phyloP scores from a whole-genome alignment of 1,140 invertebrate species.

The Achroia grisella region DNA sequence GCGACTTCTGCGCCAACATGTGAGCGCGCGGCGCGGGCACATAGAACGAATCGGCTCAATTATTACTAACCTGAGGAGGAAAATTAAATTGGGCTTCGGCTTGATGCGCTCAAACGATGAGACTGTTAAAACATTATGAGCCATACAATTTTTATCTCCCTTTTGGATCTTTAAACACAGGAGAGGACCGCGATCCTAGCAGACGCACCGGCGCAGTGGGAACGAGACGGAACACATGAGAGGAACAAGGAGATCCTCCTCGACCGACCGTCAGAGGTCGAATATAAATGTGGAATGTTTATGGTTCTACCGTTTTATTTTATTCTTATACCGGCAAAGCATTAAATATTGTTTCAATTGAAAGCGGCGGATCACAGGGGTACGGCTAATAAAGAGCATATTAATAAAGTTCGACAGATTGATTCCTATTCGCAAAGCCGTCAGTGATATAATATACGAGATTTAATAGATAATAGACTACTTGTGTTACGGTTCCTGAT shows the following conservation, averaged over 20 bases:
- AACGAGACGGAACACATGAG: slow-evolving; percentile 29
- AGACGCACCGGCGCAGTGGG: slow-evolving; percentile 58
- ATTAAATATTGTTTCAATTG: slow-evolving; percentile 72
- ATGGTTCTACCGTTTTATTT: slow-evolving; percentile 72
- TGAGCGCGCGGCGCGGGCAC: slow-evolving; percentile 15
- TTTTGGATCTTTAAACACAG: slow-evolving; percentile 46
- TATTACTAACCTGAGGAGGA: slow-evolving; percentile 50
- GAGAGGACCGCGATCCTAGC: slow-evolving; percentile 37
- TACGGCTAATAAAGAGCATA: slow-evolving; percentile 56
- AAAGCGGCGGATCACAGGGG: slow-evolving; percentile 58
- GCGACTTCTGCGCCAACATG: slow-evolving; percentile 29
- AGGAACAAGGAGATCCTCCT: slow-evolving; percentile 29
- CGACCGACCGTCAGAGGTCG: slow-evolving; percentile 62
- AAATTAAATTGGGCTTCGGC: slow-evolving; percentile 64
- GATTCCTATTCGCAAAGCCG: slow-evolving; percentile 44
- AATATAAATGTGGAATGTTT: slow-evolving; percentile 72
- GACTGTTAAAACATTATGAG: slow-evolving; percentile 69
- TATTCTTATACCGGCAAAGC: slow-evolving; percentile 54
- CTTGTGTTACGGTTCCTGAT: slow-evolving; percentile 47
- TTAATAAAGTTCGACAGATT: slow-evolving; percentile 47
- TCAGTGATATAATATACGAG: slow-evolving; percentile 8
- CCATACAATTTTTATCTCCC: slow-evolving; percentile 65
- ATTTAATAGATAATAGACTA: slow-evolving; percentile 30
- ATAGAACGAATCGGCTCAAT: slow-evolving; percentile 64
- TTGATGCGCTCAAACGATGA: slow-evolving; percentile 48